Evolutionary conservation across 1,140 invertebrate species (phyloP).

Genomic region (Brachionus rubens): DNA sequence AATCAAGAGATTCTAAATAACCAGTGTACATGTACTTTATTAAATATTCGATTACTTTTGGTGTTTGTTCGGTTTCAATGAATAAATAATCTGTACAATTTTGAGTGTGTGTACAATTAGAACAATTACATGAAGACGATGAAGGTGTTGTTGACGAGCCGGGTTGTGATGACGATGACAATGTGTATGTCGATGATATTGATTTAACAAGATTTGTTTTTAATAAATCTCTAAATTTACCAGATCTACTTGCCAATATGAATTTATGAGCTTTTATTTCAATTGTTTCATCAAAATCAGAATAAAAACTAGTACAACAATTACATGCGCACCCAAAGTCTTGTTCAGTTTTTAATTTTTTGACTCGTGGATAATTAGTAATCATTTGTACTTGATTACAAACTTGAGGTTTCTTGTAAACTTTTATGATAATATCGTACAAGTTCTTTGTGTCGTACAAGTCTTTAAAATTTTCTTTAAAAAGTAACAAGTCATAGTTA

Average conservation of each 20-base stretch:
- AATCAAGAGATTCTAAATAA: slow-evolving; percentile 29
- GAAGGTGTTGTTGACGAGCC: not conserved
- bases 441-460: slow-evolving; percentile 36
- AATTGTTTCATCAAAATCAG: slow-evolving; percentile 5
- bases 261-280: slow-evolving; percentile 44
- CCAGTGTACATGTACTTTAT: slow-evolving; percentile 42
- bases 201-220: not conserved
- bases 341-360: not conserved
- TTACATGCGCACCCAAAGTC: not conserved
- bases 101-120: not conserved
- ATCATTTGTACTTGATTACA: not conserved
- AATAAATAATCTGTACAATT: slow-evolving; percentile 3
- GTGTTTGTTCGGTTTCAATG: slow-evolving; percentile 29
- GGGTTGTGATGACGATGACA: not conserved
- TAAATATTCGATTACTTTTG: slow-evolving; percentile 39
- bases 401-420: not conserved
- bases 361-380: not conserved
- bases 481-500: slow-evolving; percentile 19
- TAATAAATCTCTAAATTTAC: slow-evolving; percentile 38
- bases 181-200: not conserved
- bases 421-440: slow-evolving; percentile 38
- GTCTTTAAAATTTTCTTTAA: slow-evolving; percentile 44
- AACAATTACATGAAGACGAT: not conserved
- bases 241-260: slow-evolving; percentile 14
- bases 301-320: slow-evolving; percentile 15